A percentile compares a stretch with the other conserved stretches of the same genome.
These are phyloP conservation scores for Mya arenaria DNA, from an alignment of 1,140 invertebrate genomes.

Conservation along the genomic window DNA sequence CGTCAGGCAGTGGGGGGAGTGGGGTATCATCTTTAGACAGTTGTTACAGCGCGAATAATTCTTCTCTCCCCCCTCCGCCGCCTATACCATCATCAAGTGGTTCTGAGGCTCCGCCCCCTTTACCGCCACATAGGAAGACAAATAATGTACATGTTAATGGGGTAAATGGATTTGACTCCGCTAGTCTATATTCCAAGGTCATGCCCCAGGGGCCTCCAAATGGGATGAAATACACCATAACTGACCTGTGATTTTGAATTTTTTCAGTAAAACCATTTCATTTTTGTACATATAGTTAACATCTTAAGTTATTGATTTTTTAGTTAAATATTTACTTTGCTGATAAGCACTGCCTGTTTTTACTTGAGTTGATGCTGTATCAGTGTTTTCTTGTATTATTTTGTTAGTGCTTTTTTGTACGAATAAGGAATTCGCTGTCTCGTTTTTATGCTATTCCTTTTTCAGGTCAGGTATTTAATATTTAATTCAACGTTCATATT, in stretches of 20 bases:
- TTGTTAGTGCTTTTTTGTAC: background rate
- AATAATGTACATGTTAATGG: background rate
- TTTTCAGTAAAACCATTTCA: background rate
- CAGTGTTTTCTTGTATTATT: background rate
- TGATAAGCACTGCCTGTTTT: background rate
- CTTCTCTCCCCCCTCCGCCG: too few species aligned
- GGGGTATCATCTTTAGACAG: too few species aligned
- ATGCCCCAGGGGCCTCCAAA: slow-evolving; percentile 43
- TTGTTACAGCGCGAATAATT: too few species aligned
- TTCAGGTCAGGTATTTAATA: too few species aligned
- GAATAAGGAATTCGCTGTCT: background rate
- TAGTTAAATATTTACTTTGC: background rate
- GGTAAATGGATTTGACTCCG: slow-evolving; percentile 31
- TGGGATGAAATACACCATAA: slow-evolving; percentile 52
- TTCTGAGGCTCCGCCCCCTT: slow-evolving; percentile 28
- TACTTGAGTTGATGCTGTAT: background rate
- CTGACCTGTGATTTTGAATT: slow-evolving; percentile 36
- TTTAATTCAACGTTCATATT: too few species aligned
- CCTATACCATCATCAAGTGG: background rate
- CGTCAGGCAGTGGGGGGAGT: background rate
- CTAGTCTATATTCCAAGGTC: slow-evolving; percentile 16
- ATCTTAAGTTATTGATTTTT: background rate
- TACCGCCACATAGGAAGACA: slow-evolving; percentile 44
- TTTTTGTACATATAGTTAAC: background rate
- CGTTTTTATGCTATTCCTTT: too few species aligned